Evolutionary conservation across 2,888 invertebrate species (phyloP).

Genomic region (Lepidonotus clava): DNA sequence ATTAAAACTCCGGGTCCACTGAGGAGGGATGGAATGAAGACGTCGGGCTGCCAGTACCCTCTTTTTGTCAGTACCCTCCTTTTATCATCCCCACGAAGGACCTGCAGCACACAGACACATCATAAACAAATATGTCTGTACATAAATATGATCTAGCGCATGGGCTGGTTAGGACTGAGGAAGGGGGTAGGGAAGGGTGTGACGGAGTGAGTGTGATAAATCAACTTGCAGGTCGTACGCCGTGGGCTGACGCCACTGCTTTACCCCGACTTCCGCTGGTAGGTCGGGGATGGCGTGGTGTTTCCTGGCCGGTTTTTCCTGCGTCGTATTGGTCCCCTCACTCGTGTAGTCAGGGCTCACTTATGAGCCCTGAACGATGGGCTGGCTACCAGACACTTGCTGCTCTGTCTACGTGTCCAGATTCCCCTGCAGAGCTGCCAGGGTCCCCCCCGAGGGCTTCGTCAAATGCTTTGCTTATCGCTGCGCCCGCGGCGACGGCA

Average conservation of each 20-base stretch:
- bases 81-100: no score
- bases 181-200: no score
- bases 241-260: background rate
- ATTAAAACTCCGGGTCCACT: no score
- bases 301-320: background rate
- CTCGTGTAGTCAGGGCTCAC: background rate
- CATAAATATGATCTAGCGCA: no score
- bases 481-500: background rate
- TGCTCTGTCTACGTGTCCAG: background rate
- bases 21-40: no score
- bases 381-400: background rate
- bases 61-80: no score
- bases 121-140: no score
- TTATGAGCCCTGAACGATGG: background rate
- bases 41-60: no score
- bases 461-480: conserved; percentile 46
- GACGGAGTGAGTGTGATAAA: background rate
- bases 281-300: background rate
- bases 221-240: background rate
- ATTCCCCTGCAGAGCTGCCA: background rate
- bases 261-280: background rate
- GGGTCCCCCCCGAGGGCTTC: no score
- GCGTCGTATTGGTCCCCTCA: background rate
- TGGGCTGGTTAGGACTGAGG: no score
- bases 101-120: no score